Conservation (phyloP, 2,888 invertebrate genomes). For the Scaptomyza flava region DNA sequence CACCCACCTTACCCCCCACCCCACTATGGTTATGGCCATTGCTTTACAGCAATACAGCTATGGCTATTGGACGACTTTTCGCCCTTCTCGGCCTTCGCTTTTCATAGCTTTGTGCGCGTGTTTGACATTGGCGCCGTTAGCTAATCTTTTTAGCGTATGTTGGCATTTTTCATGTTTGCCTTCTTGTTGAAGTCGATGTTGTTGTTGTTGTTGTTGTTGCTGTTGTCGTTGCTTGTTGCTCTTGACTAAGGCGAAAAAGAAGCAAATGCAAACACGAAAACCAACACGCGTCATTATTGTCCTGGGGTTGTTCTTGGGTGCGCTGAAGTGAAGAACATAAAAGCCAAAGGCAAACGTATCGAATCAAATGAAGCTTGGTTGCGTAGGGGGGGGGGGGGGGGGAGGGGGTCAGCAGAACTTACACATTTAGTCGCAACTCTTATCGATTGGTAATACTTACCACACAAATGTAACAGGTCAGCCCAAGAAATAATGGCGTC, state of each 20-base stretch:
- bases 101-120: slow-evolving; percentile 57
- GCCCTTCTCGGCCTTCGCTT: slow-evolving; percentile 35
- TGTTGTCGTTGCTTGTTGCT: slow-evolving; percentile 67
- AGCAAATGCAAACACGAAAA: slow-evolving; percentile 74
- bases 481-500: slow-evolving; percentile 45
- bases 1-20: slow-evolving; percentile 56
- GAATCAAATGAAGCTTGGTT: too few relatives aligned
- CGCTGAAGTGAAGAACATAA: not conserved
- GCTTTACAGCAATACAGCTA: slow-evolving; percentile 7
- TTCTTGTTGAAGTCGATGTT: slow-evolving; percentile 56
- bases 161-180: slow-evolving; percentile 80
- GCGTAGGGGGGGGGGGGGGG: too few relatives aligned
- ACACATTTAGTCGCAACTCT: slow-evolving; percentile 39
- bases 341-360: too few relatives aligned
- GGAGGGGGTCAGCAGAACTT: not conserved
- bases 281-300: slow-evolving; percentile 68
- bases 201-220: slow-evolving; percentile 29
- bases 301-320: slow-evolving; percentile 31
- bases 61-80: slow-evolving; percentile 17
- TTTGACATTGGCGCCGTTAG: slow-evolving; percentile 80
- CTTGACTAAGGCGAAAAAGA: slow-evolving; percentile 67
- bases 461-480: slow-evolving; percentile 71
- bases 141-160: slow-evolving; percentile 81
- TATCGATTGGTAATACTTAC: slow-evolving; percentile 63
- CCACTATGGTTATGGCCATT: slow-evolving; percentile 27